Evolutionary conservation across 2,113 vertebrate genomes (phyloP).

Genomic region (Bujurquina vittata): DNA sequence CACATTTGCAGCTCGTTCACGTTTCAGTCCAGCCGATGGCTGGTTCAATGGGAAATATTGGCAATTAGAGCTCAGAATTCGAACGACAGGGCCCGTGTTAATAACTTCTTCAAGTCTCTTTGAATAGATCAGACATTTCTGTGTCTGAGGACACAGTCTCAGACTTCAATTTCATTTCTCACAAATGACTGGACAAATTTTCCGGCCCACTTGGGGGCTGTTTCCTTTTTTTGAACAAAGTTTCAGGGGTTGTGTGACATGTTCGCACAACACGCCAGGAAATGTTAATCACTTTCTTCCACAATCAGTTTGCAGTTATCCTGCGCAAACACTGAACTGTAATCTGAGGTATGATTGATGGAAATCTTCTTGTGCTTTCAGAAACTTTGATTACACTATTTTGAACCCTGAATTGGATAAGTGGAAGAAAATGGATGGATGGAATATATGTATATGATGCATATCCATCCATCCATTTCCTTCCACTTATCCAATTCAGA

Average conservation of each 20-base stretch:
- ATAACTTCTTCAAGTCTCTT: constrained; percentile 11
- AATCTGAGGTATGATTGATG: not conserved
- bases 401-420: too few species aligned
- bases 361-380: constrained; percentile 10
- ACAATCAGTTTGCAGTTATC: not conserved
- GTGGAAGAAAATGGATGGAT: too few species aligned
- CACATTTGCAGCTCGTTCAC: constrained; percentile 11
- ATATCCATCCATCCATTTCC: too few species aligned
- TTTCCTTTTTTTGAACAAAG: not conserved
- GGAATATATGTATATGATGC: too few species aligned
- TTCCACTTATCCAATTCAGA: too few species aligned
- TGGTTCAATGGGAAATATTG: constrained; percentile 7
- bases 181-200: constrained; percentile 42
- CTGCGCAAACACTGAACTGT: constrained; percentile 16
- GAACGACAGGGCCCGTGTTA: constrained; percentile 22
- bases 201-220: not conserved
- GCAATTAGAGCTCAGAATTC: not conserved
- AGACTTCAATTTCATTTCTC: not conserved
- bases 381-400: not conserved
- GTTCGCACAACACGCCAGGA: constrained; percentile 11
- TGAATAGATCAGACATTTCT: constrained; percentile 20
- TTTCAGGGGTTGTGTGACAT: not conserved
- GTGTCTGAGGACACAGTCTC: constrained; percentile 11
- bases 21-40: constrained; percentile 6
- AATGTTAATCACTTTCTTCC: constrained; percentile 6